Conservation (phyloP, 1,140 invertebrate genomes). For the Drosophila ironensis region DNA sequence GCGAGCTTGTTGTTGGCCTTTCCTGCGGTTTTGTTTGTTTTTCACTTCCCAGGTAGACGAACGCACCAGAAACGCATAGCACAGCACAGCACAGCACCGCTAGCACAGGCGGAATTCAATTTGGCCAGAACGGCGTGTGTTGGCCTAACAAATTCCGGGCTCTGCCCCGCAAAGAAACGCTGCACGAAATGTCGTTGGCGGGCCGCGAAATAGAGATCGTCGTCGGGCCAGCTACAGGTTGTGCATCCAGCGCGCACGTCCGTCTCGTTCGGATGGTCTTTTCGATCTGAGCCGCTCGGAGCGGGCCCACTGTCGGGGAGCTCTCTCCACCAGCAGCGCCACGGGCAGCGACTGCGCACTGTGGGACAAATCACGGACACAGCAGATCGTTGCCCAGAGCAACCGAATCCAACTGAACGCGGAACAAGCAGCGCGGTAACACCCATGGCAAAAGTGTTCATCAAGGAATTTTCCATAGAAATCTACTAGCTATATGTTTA, state of each 20-base stretch:
- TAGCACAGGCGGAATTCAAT: constrained; percentile 17
- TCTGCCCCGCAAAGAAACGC: background rate
- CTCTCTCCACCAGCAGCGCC: too few relatives aligned
- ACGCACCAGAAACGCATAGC: constrained; percentile 18
- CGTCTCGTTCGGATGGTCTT: constrained; percentile 21
- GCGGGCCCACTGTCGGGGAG: too few relatives aligned
- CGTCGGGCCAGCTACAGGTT: constrained; percentile 28
- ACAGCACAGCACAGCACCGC: constrained; percentile 18
- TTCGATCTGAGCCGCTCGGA: too few relatives aligned
- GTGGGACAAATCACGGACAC: too few relatives aligned
- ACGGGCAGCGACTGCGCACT: too few relatives aligned
- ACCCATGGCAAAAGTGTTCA: too few relatives aligned
- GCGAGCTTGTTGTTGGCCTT: constrained; percentile 59
- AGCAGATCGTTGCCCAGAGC: too few relatives aligned
- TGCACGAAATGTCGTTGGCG: background rate
- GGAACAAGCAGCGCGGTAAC: too few relatives aligned
- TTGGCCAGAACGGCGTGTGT: background rate
- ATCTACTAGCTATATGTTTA: too few relatives aligned
- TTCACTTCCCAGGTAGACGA: constrained; percentile 2
- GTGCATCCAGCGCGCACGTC: constrained; percentile 39
- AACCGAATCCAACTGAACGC: too few relatives aligned
- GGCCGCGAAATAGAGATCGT: background rate
- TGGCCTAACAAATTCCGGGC: constrained; percentile 23
- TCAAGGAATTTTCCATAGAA: too few relatives aligned
- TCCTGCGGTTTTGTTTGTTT: constrained; percentile 29